These are phyloP conservation scores for Pyxicephalus adspersus DNA, from an alignment of 2,113 vertebrate species.

Conservation along the genomic window DNA sequence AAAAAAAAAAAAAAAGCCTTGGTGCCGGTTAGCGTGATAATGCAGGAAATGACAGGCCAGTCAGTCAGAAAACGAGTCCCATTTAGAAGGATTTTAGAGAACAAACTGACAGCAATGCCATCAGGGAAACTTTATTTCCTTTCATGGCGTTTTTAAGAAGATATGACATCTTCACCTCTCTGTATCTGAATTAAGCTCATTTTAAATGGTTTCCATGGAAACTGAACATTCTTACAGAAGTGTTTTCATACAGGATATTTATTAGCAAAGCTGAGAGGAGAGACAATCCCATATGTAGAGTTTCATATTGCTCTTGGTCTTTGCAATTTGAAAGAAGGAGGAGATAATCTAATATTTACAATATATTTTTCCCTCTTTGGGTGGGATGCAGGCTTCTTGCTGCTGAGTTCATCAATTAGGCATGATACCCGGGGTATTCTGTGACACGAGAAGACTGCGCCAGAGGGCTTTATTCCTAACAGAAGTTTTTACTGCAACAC, in stretches of 20 bases:
- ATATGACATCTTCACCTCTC: conserved; percentile 32
- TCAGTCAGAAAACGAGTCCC: neutral
- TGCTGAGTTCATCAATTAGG: neutral
- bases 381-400: neutral
- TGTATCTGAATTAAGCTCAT: conserved; percentile 33
- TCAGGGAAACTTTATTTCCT: conserved; percentile 21
- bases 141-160: conserved; percentile 1
- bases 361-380: neutral
- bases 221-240: conserved; percentile 17
- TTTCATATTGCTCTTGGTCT: neutral
- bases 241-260: conserved; percentile 26
- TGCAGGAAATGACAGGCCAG: neutral
- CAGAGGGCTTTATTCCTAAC: neutral
- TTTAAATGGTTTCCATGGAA: conserved; percentile 33
- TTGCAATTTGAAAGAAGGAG: neutral
- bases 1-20: too few relatives aligned
- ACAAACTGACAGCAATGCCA: neutral
- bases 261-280: conserved; percentile 11
- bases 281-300: neutral
- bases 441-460: neutral
- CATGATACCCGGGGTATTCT: neutral
- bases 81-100: neutral
- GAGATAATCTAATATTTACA: neutral
- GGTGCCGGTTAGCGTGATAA: neutral
- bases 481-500: too few relatives aligned